These are phyloP conservation scores for Drosophila mercatorum DNA, from an alignment of 2,888 invertebrate genomes.

Conservation along the genomic window DNA sequence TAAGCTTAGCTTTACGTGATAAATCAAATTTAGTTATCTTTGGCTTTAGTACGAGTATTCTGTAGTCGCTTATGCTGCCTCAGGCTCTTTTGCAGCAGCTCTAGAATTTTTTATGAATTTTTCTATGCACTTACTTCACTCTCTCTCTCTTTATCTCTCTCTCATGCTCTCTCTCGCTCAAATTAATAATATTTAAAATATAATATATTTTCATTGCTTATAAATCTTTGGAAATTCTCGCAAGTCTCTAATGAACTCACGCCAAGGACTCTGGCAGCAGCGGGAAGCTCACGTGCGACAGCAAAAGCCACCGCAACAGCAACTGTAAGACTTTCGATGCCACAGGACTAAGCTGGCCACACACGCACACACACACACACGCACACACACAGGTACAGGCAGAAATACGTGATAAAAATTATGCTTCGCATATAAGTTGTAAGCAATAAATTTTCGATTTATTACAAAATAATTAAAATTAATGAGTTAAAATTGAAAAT, in stretches of 20 bases:
- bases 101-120: too few species aligned
- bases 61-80: too few species aligned
- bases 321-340: slow-evolving; percentile 41
- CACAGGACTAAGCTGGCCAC: slow-evolving; percentile 12
- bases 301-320: slow-evolving; percentile 42
- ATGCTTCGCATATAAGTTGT: slow-evolving; percentile 68
- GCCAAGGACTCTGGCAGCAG: slow-evolving; percentile 3
- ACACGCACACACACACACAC: neutral
- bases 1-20: too few species aligned
- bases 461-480: slow-evolving; percentile 80
- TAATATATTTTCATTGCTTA: too few species aligned
- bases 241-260: slow-evolving; percentile 5
- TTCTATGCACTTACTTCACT: too few species aligned
- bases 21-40: too few species aligned
- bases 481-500: slow-evolving; percentile 79
- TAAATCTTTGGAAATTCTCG: too few species aligned
- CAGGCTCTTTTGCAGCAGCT: too few species aligned
- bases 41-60: too few species aligned
- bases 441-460: slow-evolving; percentile 80
- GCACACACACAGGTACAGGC: neutral
- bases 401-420: slow-evolving; percentile 72
- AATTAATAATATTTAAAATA: too few species aligned
- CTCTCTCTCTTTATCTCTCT: too few species aligned
- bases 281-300: slow-evolving; percentile 34
- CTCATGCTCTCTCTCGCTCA: too few species aligned